Evolutionary conservation across 2,797 vertebrate genomes (phyloP), one percentile per base, ranked within the genome.

Genomic region (Sebastes reedi): DNA sequence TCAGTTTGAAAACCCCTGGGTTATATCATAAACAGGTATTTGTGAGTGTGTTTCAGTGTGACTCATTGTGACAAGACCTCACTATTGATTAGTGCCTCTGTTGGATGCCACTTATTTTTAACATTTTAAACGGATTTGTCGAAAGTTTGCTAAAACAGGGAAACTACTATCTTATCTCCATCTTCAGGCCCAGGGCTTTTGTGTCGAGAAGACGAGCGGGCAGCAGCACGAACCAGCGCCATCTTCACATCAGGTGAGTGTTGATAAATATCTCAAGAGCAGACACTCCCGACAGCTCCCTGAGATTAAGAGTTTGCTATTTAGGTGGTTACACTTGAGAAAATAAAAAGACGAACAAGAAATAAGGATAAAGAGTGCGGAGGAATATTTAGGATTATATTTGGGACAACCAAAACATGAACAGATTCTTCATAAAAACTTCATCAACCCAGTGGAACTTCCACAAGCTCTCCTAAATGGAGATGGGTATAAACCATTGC

Each of bases 161-260:
- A 54, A 70, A 27, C 61, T 27, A 1, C 39, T 76, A 71, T 82
- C 81, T 85, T 88, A 82, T 88, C 87, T 84, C 36, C 62, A 86
- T 83, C 82, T 82, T 74, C 80, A 87, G 82, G 46, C 55, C 2
- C 5, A 10, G 14, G 54, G 20, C 8, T 24, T 65, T 67, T 77
- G 69, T 70, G 72, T 69, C 9, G 20, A 32, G 72, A 50, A 3
- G 16, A 50, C 46, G 3, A 46, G 78, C 1, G 2, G 25, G 25
- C 27, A 4, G 70, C 72, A 30, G 50, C 61, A 18, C 9, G 36
- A 24, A 24, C 11, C 50, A 0, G 52, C 4, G 54, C 5, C 65
- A 12, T 56, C 36, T 3, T 8, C 46, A 67, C 65, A 64, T 59
- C 22, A 54, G 56, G 20, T 14, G 50, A 39, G 34, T 25, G 60